Percentiles rank a stretch among this genome's conserved stretches.
Conservation (phyloP, 2,888 invertebrate species). For the Bombylius discolor region DNA sequence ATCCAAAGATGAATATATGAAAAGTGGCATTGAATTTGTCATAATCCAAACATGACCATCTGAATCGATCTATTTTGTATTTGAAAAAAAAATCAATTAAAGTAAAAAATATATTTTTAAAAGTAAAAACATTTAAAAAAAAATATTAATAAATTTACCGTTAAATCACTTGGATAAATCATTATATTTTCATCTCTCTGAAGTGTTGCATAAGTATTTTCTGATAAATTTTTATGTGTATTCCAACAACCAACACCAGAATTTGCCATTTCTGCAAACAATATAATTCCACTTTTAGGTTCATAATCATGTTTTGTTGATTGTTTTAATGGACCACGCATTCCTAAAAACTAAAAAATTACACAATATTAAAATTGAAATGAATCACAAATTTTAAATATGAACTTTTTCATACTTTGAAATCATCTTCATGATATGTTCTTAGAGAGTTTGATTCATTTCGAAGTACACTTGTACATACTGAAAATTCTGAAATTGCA, state of each 20-base stretch:
- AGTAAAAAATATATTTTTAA: background rate
- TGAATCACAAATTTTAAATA: background rate
- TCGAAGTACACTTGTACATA: constrained; percentile 49
- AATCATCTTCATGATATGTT: constrained; percentile 42
- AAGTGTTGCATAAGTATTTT: constrained; percentile 43
- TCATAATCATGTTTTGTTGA: constrained; percentile 58
- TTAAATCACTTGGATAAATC: constrained; percentile 59
- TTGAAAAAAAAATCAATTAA: background rate
- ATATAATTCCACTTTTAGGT: constrained; percentile 45
- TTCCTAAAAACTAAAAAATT: constrained; percentile 42
- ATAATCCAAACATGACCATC: constrained; percentile 54
- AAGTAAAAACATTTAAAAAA: no score
- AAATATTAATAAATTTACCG: constrained; percentile 21
- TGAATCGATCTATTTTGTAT: constrained; percentile 39
- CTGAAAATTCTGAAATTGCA: constrained; percentile 55
- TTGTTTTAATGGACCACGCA: constrained; percentile 51
- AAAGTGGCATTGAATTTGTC: constrained; percentile 53
- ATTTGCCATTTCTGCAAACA: constrained; percentile 55
- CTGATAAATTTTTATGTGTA: constrained; percentile 38
- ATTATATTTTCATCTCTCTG: constrained; percentile 46
- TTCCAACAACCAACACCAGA: constrained; percentile 70
- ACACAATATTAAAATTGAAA: background rate
- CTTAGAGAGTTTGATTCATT: constrained; percentile 42
- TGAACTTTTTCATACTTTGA: constrained; percentile 28
- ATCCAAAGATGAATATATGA: constrained; percentile 49